phyloP scores from a whole-genome alignment of 1,140 invertebrate species.

The Trachymyrmex cornetzi region DNA sequence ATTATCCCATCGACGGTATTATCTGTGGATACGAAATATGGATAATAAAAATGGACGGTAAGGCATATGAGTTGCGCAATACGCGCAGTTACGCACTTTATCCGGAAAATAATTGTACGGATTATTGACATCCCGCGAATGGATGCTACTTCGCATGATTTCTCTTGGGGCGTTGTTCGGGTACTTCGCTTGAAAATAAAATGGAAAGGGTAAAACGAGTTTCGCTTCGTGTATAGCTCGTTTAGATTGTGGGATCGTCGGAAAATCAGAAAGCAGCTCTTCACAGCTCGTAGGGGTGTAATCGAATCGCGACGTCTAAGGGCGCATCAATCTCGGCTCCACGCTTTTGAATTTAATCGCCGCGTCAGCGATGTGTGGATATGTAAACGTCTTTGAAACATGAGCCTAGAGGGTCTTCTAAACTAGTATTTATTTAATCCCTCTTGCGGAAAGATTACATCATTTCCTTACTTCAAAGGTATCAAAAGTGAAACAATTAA shows the following conservation, averaged over 20 bases:
- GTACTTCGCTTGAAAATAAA: conserved; percentile 12
- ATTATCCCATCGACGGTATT: not conserved
- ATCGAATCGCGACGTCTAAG: not conserved
- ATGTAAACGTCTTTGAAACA: conserved; percentile 18
- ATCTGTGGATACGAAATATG: not conserved
- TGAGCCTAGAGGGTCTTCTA: not conserved
- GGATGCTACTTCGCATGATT: conserved; percentile 54
- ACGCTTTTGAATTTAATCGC: not conserved
- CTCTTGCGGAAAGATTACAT: not conserved
- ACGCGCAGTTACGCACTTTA: not conserved
- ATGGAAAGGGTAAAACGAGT: conserved; percentile 21
- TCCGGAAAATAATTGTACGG: conserved; percentile 13
- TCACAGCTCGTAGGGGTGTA: not conserved
- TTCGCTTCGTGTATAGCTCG: not conserved
- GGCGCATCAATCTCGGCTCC: conserved; percentile 18
- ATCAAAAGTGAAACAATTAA: too few species aligned
- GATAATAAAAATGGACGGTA: too few species aligned
- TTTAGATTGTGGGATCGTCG: conserved; percentile 13
- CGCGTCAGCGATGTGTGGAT: conserved; percentile 18
- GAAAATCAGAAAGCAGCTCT: conserved; percentile 37
- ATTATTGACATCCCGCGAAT: conserved; percentile 46
- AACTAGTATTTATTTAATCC: conserved; percentile 5
- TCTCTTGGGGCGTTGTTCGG: conserved; percentile 35
- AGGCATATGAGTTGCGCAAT: too few species aligned
- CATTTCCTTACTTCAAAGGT: too few species aligned